Base-by-base conservation (phyloP, 2,113 vertebrate genomes). In the Epinephelus fuscoguttatus region DNA sequence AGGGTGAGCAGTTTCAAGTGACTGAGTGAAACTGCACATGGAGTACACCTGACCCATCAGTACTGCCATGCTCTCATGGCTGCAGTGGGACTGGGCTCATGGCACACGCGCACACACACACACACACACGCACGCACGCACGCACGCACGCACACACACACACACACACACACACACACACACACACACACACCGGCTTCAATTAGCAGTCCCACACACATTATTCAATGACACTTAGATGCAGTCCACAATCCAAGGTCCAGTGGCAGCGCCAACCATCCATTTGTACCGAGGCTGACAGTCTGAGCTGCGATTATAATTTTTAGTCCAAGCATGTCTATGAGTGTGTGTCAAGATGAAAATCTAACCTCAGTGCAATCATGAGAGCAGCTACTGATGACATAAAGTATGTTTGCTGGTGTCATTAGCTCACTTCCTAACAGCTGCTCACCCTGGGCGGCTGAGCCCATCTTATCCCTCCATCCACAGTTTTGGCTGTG, bases 21-120 rank as follows among this genome's bases (percentile, higher is more conserved):
- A 80, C 50, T 82, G 67, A 79, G 57, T 84, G 86, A 87, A 89
- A 81, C 66, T 61, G 73, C 50, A 68, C 61, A 45, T 1, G 2
- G 42, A 70, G 49, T 70, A 71, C 92, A 93, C 78, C 89, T 93
- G 91, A 91, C 82, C 80, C 84, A 75, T 72, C 67, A 50, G 53
- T 53, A 56, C 52, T 53, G 13, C 66, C 17, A 55, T 4, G 81
- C 69, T 81, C 62, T 69, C 66, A 70, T 77, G 80, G 53, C 17
- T 12, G 1, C 70, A 77, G 66, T 12, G 23, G 27, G 52, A 19
- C 33, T 45, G 56, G 19, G 47, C 72, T 68, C 61, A 84, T 49
- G 27, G 60, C 55, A 56, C 47, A 71, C 45, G 56, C 13, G 70
- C 57, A 37, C 76, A 56, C 57, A 45, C 76, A 56, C 55, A 60